Evolutionary conservation across 2,888 invertebrate species (phyloP), one percentile per base, ranked within the genome.

Genomic region (Hecatera dysodea): DNA sequence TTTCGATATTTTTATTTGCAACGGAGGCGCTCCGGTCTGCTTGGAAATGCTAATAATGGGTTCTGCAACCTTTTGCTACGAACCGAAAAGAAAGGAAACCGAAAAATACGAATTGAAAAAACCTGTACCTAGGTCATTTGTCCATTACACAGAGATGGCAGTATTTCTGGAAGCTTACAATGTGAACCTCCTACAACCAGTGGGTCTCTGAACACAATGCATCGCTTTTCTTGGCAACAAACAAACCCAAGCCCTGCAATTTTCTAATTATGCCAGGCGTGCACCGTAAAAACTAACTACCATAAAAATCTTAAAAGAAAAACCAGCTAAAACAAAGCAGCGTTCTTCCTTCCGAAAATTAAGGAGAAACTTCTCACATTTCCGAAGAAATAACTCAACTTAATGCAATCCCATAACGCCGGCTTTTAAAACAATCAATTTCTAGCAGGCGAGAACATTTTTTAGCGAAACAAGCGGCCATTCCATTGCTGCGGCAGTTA

Each of bases 1-100:
- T 76, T 81, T 80, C 83, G 81, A 86, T 86, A 87, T 84, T 87
- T 88, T 88, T 87, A 87, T 89, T 87, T 85, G 78, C 82, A 72
- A 70, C 72, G 72, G 75, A 84, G 81, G 80, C 86, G 83, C 71
- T 74, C 75, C 78, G 79, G 79, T 66, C 56, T 80, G 81, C 82
- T 84, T 77, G 79, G 82, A 84, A 81, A 86, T 81, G 81, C 84
- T 86, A 86, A 87, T 89, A 89, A 87, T 87, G 82, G 86, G 76
- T 81, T 80, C 78, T 82, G 82, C 76, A 81, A 78, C 71, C 83
- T 85, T 84, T 73, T 78, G 70, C 78, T 74, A 66, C 65, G 60
- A 46, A 61, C 69, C 64, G 75, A 75, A 73, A 62, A 60, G 42
- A 71, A 70, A 55, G 48, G 29, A 44, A 66, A 67, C n/a, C n/a